phyloP scores from a whole-genome alignment of 2,113 vertebrate genomes.

The Isichthys henryi region DNA sequence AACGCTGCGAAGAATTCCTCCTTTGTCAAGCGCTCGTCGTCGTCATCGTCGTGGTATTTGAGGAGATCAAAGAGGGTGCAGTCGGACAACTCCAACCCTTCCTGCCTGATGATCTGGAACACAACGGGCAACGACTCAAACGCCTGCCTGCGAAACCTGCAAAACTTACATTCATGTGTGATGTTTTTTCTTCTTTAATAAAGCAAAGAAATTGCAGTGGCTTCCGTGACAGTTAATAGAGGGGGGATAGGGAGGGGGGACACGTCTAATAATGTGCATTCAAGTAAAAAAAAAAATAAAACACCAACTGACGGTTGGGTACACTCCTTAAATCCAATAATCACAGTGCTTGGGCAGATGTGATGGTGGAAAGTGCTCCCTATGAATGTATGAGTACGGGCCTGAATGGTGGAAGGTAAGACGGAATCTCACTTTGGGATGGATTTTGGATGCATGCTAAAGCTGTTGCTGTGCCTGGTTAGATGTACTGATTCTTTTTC shows the following conservation, averaged over 20 bases:
- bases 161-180: background rate
- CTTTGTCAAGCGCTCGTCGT: slow-evolving; percentile 74
- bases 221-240: background rate
- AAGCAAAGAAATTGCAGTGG: background rate
- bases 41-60: slow-evolving; percentile 80
- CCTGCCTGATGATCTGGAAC: slow-evolving; percentile 83
- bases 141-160: background rate
- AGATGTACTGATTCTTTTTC: background rate
- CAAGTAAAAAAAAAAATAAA: background rate
- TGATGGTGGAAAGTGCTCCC: background rate
- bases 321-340: background rate
- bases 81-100: slow-evolving; percentile 70
- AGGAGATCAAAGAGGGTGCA: slow-evolving; percentile 87
- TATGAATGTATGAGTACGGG: background rate
- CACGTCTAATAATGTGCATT: background rate
- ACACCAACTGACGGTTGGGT: background rate
- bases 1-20: slow-evolving; percentile 90
- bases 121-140: slow-evolving; percentile 4
- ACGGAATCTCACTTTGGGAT: background rate
- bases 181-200: background rate
- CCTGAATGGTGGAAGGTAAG: background rate
- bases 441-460: background rate
- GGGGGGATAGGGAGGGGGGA: background rate
- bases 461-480: background rate
- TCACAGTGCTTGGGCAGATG: background rate